Base-by-base conservation (phyloP, 35 echinoderm and acorn worm genomes). In the Stichopus chloronotus region DNA sequence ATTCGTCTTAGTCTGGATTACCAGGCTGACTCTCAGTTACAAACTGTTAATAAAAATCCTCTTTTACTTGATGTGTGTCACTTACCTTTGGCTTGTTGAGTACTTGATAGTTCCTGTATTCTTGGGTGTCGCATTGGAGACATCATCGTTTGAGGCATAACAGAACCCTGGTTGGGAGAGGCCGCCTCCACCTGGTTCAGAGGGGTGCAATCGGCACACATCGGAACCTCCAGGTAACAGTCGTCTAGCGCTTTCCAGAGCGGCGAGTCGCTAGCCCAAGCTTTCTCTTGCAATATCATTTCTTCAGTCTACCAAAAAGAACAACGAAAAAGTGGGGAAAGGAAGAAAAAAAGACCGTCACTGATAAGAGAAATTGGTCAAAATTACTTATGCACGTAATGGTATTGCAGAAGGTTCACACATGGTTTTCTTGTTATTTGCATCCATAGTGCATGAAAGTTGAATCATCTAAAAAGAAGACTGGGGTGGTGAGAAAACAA, bases 211-310 rank as follows among this genome's bases (percentile, higher is more conserved):
- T 99, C 97, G 54, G 96, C 97, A 59, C 97, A 99, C 13, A 94
- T 94, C 3, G 97, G 97, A 13, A 92, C 90, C 0, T 94, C 94
- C 10, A 78, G 30, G 11, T 87, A 63, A 81, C 57, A 90, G 1
- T 99, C 97, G 17, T 84, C 83, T 21, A 99, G 76, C 9, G 86
- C 93, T 17, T 96, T 88, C 97, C 97, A 99, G 20, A 99, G 90
- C 2, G 97, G 97, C 2, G 95, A 99, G 58, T 94, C 92, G 17
- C 80, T 82, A 7, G 93, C 92, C 97, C 97, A 96, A 0, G 97
- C 97, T 25, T 81, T 54, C 22, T 96, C 95, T 55, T 99, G 95
- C 5, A 99, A 79, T 25, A 99, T 95, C 13, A 90, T 92, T 78
- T 99, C 97, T 19, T 99, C 97, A 25, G 94, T 93, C 97, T 99